A percentile compares a stretch with the other conserved stretches of the same genome.
phyloP scores from a whole-genome alignment of 2,797 vertebrate species.

The Glossophaga mutica region DNA sequence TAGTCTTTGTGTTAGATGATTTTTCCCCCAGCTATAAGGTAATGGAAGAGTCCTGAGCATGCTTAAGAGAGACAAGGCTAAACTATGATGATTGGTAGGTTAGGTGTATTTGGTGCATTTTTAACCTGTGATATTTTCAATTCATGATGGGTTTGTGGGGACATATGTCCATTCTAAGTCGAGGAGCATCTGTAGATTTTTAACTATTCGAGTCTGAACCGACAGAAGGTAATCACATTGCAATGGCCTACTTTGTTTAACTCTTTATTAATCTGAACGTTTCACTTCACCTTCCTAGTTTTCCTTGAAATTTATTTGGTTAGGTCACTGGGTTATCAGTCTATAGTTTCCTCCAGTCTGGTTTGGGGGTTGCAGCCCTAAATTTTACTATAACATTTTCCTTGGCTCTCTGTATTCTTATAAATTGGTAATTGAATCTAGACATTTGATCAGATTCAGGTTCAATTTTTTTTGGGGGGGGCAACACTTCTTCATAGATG shows the following conservation, averaged over 20 bases:
- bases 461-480: neutral
- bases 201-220: neutral
- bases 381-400: neutral
- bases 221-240: neutral
- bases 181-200: neutral
- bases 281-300: neutral
- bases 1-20: neutral
- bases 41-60: neutral
- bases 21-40: neutral
- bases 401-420: neutral
- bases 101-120: neutral
- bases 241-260: neutral
- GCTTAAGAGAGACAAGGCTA: neutral
- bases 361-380: neutral
- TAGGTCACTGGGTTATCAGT: neutral
- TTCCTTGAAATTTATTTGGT: neutral
- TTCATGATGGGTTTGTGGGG: neutral
- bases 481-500: neutral
- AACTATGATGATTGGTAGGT: neutral
- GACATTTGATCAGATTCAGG: neutral
- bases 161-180: no score
- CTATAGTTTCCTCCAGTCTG: neutral
- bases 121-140: neutral
- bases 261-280: neutral
- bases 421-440: neutral